Evolutionary conservation across 2,797 vertebrate genomes (phyloP).

Genomic region (Mionectes olivaceus): DNA sequence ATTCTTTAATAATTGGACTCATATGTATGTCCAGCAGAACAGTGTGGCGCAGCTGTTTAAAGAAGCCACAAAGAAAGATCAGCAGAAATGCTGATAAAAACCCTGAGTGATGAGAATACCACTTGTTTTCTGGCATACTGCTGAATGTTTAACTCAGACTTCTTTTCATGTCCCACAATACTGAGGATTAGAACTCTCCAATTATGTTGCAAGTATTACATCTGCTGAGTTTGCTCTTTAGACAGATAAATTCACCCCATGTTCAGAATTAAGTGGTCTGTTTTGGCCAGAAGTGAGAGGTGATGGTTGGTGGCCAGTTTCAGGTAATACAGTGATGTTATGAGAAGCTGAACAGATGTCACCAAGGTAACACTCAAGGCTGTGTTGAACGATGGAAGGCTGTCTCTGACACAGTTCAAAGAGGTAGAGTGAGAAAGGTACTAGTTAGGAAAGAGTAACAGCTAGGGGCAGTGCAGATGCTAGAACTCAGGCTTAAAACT

Average conservation of each 20-base stretch:
- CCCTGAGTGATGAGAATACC: neutral
- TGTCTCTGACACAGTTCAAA: neutral
- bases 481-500: neutral
- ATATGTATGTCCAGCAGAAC: neutral
- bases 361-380: neutral
- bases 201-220: neutral
- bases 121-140: conserved; percentile 11
- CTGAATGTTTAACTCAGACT: conserved; percentile 2
- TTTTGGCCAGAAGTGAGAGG: neutral
- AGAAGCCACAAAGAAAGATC: conserved; percentile 5
- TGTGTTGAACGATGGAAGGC: neutral
- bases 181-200: conserved; percentile 33
- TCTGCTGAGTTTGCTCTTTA: conserved; percentile 17
- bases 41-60: neutral
- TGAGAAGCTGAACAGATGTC: neutral
- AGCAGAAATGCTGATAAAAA: conserved; percentile 15
- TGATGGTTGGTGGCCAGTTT: neutral
- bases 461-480: neutral
- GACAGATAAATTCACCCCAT: neutral
- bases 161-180: conserved; percentile 41
- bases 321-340: neutral
- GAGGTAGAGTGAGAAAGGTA: neutral
- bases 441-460: neutral
- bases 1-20: neutral
- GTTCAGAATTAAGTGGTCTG: neutral